Evolutionary conservation across 2,113 vertebrate species (phyloP), one percentile per base, ranked within the genome.

Genomic region (Ondatra zibethicus): DNA sequence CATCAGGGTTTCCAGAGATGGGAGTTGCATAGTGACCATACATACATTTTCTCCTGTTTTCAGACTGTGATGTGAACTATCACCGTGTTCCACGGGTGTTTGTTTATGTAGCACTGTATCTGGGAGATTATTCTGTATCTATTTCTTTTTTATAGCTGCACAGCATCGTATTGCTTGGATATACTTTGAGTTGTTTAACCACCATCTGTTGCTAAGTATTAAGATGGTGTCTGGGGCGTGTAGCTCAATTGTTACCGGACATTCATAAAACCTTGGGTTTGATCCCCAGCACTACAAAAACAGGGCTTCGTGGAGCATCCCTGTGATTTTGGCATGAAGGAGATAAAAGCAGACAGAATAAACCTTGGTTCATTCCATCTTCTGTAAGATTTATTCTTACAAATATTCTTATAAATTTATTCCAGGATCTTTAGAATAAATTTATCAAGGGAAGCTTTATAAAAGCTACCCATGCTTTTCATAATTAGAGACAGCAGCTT

Each of bases 401-500:
- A 58, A 21, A 58, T 58, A 58, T 21, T 58, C 55, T 58, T 21
- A 58, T 58, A 58, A 58, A 58, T 58, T 21, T 58, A 58, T 58
- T 58, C 19, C 58, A 21, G 58, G 21, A 84, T 81, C 36, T 36
- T 1, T 90, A 80, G 7, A 72, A 50, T 84, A 52, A 39, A 58
- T 63, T 36, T 47, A 23, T 78, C 93, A 89, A 93, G 19, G 17
- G 42, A 84, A 85, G 13, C 23, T 58, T n/a, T 58, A 58, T 11
- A 21, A 52, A 50, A 80, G 10, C 36, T 93, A 52, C 17, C 42
- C 3, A 11, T 85, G 80, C 21, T 55, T 90, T 70, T 88, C 70
- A 17, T 93, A 39, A 88, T 42, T 25, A 47, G 70, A 94, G 65
- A 78, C 58, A 92, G 39, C 68, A 93, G 11, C 47, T 94, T 58